Evolutionary conservation across 2,113 vertebrate species (phyloP).

Genomic region (Pagrus major): DNA sequence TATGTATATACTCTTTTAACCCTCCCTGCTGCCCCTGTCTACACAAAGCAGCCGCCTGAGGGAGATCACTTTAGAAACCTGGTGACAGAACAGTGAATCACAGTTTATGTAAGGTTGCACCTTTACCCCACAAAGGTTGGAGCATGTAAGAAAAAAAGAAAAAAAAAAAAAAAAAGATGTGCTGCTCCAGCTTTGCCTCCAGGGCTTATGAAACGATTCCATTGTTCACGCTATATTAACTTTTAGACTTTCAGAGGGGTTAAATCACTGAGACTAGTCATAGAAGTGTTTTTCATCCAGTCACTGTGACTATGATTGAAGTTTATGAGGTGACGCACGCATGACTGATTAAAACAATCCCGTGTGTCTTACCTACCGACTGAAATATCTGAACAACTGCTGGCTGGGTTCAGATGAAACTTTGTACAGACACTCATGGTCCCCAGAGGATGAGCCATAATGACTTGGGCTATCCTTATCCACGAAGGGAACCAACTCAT

Average conservation of each 20-base stretch:
- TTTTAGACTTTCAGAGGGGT: conserved; percentile 31
- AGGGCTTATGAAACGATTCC: conserved; percentile 35
- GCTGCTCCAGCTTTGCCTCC: conserved; percentile 1
- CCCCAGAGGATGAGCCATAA: background rate
- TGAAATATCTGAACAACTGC: background rate
- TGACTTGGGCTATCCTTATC: background rate
- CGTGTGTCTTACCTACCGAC: no score
- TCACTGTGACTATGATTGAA: background rate
- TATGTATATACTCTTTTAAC: conserved; percentile 13
- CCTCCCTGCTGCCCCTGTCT: conserved; percentile 28
- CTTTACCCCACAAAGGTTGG: conserved; percentile 10
- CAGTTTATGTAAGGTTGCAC: conserved; percentile 49
- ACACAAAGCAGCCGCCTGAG: conserved; percentile 53
- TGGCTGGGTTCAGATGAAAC: background rate
- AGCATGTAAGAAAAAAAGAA: background rate
- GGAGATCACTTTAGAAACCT: conserved; percentile 30
- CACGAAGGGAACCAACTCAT: no score
- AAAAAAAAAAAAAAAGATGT: conserved; percentile 4
- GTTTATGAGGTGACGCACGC: conserved; percentile 4
- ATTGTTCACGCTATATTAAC: conserved; percentile 46
- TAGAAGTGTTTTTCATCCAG: conserved; percentile 17
- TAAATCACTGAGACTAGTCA: conserved; percentile 17
- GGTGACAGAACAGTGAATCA: conserved; percentile 67
- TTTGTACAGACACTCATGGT: background rate
- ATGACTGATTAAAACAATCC: conserved; percentile 4